Conservation (phyloP, 2,888 invertebrate genomes). For the Leptinotarsa haldemani region DNA sequence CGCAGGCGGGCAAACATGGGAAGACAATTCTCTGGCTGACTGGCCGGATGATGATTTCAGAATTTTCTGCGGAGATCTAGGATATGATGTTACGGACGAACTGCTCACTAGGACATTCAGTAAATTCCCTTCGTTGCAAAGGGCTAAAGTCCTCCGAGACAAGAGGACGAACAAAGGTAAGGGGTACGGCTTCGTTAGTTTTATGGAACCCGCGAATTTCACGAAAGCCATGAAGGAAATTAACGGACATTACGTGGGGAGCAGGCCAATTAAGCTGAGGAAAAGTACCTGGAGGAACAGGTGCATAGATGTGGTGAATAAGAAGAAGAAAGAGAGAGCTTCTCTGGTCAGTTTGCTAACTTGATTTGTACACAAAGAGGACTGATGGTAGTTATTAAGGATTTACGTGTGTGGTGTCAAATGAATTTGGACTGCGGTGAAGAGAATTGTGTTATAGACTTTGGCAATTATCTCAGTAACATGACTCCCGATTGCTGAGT, state of each 20-base stretch:
- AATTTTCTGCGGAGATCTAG: slow-evolving; percentile 99
- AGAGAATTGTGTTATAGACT: too few species aligned
- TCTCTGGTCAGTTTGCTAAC: slow-evolving; percentile 81
- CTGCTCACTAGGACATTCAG: slow-evolving; percentile 95
- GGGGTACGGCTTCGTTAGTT: slow-evolving; percentile 99
- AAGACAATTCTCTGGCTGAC: slow-evolving; percentile 91
- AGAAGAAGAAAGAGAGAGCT: slow-evolving; percentile 96
- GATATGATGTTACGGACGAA: slow-evolving; percentile 99
- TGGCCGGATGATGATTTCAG: slow-evolving; percentile 99
- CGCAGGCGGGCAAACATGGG: slow-evolving; percentile 96
- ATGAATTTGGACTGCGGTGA: too few species aligned
- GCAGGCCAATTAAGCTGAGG: slow-evolving; percentile 95
- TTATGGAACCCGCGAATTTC: slow-evolving; percentile 97
- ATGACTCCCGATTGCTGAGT: too few species aligned
- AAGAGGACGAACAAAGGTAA: slow-evolving; percentile 98
- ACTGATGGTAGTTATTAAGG: too few species aligned
- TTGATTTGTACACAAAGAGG: too few species aligned
- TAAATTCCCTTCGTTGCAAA: slow-evolving; percentile 92
- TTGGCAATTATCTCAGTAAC: too few species aligned
- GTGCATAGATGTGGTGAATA: slow-evolving; percentile 91
- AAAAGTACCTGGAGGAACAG: slow-evolving; percentile 97
- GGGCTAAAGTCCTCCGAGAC: slow-evolving; percentile 95
- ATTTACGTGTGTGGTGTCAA: too few species aligned
- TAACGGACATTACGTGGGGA: slow-evolving; percentile 99
- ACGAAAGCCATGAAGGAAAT: slow-evolving; percentile 99